Evolutionary conservation across 2,888 invertebrate species (phyloP).

Genomic region (Tryphoninae sp.): DNA sequence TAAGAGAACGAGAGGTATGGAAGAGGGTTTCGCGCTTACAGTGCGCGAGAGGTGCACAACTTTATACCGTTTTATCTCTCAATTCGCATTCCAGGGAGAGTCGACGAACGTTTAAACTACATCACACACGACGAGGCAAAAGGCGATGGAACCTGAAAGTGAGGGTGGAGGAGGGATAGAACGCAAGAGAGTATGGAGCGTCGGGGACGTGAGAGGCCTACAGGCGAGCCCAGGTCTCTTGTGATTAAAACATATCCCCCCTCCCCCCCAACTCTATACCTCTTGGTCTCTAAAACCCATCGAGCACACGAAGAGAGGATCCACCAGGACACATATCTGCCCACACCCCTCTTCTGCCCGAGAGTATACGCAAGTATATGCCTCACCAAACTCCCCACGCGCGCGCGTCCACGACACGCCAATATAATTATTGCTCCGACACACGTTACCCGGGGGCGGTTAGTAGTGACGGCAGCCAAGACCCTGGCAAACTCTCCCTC

Average conservation of each 20-base stretch:
- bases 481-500: slow-evolving; percentile 55
- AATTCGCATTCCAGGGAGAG: slow-evolving; percentile 76
- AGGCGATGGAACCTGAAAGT: slow-evolving; percentile 24
- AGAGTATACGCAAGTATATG: slow-evolving; percentile 35
- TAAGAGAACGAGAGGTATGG: slow-evolving; percentile 64
- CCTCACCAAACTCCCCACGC: slow-evolving; percentile 42
- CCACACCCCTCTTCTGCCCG: slow-evolving; percentile 31
- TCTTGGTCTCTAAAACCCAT: slow-evolving; percentile 52
- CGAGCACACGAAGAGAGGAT: slow-evolving; percentile 47
- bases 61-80: slow-evolving; percentile 78
- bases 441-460: slow-evolving; percentile 72
- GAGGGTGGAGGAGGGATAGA: slow-evolving; percentile 22
- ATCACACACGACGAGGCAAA: slow-evolving; percentile 70
- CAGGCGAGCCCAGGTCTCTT: slow-evolving; percentile 71
- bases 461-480: slow-evolving; percentile 61
- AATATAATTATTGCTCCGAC: slow-evolving; percentile 76
- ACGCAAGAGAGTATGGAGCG: slow-evolving; percentile 44
- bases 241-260: slow-evolving; percentile 76
- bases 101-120: slow-evolving; percentile 77
- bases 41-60: slow-evolving; percentile 69
- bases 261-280: slow-evolving; percentile 23
- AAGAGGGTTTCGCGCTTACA: slow-evolving; percentile 53
- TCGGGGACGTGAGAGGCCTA: slow-evolving; percentile 50
- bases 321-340: slow-evolving; percentile 21
- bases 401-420: slow-evolving; percentile 68